Evolutionary conservation across 2,113 vertebrate genomes (phyloP), one percentile per base, ranked within the genome.

Genomic region (Gymnocephalus cernua): DNA sequence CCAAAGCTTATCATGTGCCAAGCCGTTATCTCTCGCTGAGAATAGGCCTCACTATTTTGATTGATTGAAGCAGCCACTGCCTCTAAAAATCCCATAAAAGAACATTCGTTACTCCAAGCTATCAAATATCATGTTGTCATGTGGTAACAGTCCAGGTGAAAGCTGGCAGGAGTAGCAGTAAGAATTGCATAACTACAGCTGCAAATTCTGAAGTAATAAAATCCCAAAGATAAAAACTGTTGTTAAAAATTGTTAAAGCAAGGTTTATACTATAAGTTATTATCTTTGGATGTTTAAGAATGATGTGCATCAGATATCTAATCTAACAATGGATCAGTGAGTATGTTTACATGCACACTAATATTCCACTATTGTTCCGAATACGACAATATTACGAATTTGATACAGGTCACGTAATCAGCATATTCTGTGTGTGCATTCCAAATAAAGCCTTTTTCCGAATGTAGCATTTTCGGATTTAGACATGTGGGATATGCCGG

Each of bases 1-100:
- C 67, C 61, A 64, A 54, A 70, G 48, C 54, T 25, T 19, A 59
- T 77, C 65, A 23, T n/a, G 80, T 59, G 67, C 87, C 90, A 89
- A 71, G 61, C 38, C 21, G 79, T 78, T 78, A 85, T 90, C 69
- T 89, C 64, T 84, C 19, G 6, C 57, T 74, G 80, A 76, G 62
- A 84, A 82, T 63, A n/a, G 38, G 50, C 41, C 71, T 82, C 79
- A 69, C 86, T 88, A 80, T 68, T 83, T 80, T 76, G 74, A 92
- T 67, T 61, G 82, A 90, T 89, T 79, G 73, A 80, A 61, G 53
- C 53, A 54, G 63, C 53, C 71, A 10, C 41, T 18, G 79, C 27
- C 77, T 74, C 47, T 15, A 47, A 74, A 65, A 66, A 54, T 44
- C 58, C 59, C 67, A 74, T 56, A 71, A 85, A 74, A 62, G 62